Evolutionary conservation across 53 echinoderm and acorn worm genomes (phyloP).

Genomic region (Temnopleurus reevesii): DNA sequence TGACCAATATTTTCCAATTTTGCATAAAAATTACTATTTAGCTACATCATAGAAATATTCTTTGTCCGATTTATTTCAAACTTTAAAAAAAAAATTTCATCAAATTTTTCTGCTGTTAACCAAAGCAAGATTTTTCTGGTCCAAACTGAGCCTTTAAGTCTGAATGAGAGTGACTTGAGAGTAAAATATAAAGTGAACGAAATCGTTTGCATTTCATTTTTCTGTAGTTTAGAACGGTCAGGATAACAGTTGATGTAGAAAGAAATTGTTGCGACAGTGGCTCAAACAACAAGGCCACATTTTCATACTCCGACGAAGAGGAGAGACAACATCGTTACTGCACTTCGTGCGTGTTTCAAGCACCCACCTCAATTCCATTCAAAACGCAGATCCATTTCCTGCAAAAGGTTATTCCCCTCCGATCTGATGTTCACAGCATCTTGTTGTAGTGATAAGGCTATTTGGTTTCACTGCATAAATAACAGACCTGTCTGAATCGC

Average conservation of each 20-base stretch:
- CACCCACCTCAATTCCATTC: background rate
- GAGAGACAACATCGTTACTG: background rate
- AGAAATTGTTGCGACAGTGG: background rate
- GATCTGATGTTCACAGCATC: background rate
- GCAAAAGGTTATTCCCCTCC: constrained; percentile 10
- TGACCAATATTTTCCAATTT: no score
- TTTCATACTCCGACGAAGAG: background rate
- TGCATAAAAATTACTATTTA: no score
- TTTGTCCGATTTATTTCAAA: no score
- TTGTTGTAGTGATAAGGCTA: background rate
- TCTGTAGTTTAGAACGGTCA: background rate
- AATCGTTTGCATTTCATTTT: no score
- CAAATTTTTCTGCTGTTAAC: no score
- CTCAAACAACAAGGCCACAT: background rate
- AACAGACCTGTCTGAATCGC: background rate
- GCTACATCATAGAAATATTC: no score
- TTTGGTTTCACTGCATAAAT: background rate
- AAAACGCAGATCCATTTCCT: background rate
- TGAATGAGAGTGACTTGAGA: no score
- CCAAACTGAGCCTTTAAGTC: no score
- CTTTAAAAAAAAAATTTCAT: no score
- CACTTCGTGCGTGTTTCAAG: background rate
- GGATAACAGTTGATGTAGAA: background rate
- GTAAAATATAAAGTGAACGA: no score
- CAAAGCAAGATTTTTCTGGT: no score